Evolutionary conservation across 1,140 invertebrate species (phyloP), one percentile per base, ranked within the genome.

Genomic region (Euura saliciscinereae): DNA sequence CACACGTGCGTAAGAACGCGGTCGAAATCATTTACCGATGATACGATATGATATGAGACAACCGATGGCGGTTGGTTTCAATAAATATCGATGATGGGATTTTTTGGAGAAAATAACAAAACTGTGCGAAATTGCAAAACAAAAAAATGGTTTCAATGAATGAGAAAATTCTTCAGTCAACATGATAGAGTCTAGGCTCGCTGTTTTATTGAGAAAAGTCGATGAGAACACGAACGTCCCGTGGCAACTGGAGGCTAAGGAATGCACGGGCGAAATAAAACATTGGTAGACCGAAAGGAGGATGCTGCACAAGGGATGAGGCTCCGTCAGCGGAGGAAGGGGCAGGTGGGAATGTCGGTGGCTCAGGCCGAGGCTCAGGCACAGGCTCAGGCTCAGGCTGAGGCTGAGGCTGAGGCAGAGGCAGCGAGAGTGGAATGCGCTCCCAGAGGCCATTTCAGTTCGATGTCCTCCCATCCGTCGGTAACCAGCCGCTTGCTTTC

Each of bases 391-490:
- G 75, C 78, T 79, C 28, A 43, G 45, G 10, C 68, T 4, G 44
- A 45, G 68, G 68, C 3, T 13, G 68, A 46, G 68, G 68, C n/a
- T 13, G 68, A 69, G 68, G 42, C 43, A 10, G 74, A 81, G 78
- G 76, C 80, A 84, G 82, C 81, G 82, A 83, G 83, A 84, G 83
- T 84, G 81, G 83, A 83, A 82, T 75, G 80, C 79, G 78, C 78
- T 81, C 80, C 80, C 79, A 84, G 79, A 84, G 83, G 79, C 87
- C 82, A 84, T 89, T 81, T 82, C 89, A 83, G 73, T 86, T 77
- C 81, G 89, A 76, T 91, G 90, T 83, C 83, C 83, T 84, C 83
- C 51, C 51, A 59, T 59, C 51, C 51, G 51, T 59, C 51, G 51
- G 51, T 59, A 59, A 59, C 51, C 77, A 78, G 74, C 78, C 78